phyloP scores from a whole-genome alignment of 2,113 vertebrate genomes.

The Epinephelus cyanopodus region DNA sequence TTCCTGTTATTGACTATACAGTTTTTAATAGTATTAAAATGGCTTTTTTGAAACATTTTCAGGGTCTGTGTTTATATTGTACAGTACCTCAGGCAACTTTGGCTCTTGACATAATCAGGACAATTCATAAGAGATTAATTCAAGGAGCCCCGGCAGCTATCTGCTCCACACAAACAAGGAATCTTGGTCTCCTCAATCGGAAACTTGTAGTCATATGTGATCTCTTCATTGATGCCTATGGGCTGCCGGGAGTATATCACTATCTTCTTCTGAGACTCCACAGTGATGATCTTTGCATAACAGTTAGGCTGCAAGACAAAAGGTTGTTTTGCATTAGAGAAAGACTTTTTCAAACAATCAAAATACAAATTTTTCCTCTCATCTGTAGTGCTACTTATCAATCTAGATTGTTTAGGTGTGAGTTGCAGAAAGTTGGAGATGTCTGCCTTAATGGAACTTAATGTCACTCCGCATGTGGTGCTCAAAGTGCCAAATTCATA shows the following conservation, averaged over 20 bases:
- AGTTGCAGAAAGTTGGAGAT: no score
- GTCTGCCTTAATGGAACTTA: no score
- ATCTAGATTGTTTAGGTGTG: no score
- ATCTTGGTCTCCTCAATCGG: constrained; percentile 99
- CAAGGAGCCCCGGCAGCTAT: constrained; percentile 95
- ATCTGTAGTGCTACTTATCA: no score
- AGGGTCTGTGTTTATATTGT: constrained; percentile 8
- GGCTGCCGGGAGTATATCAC: constrained; percentile 98
- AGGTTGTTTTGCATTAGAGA: background rate
- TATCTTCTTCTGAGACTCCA: constrained; percentile 98
- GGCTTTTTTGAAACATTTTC: constrained; percentile 11
- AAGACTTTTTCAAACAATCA: no score
- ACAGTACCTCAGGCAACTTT: background rate
- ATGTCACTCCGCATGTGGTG: no score
- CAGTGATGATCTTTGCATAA: constrained; percentile 97
- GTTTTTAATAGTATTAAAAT: constrained; percentile 7
- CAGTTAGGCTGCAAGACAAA: constrained; percentile 93
- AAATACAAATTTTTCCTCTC: no score
- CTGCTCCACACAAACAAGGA: constrained; percentile 95
- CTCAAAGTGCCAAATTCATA: no score
- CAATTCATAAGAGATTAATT: constrained; percentile 84
- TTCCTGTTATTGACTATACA: constrained; percentile 5
- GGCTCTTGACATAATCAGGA: constrained; percentile 1
- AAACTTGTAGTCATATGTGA: constrained; percentile 99
- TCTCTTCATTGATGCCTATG: constrained; percentile 95